Evolutionary conservation across 2,113 vertebrate species (phyloP), one percentile per base, ranked within the genome.

Genomic region (Phylloscopus trochiloides): DNA sequence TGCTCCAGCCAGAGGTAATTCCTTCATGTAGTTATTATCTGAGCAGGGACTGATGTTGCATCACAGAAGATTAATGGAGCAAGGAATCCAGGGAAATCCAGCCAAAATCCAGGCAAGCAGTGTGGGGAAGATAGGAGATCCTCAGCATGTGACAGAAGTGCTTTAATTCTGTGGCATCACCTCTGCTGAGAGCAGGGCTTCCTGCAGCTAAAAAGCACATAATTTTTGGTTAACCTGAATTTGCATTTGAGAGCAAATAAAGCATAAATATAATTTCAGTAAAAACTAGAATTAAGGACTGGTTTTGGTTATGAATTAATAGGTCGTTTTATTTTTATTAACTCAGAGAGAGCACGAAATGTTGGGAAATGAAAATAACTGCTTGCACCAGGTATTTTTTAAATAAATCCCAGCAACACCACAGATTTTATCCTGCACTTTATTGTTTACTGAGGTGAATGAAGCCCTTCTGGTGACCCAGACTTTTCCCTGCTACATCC

Each of bases 101-200:
- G 7, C 7, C 15, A 22, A 86, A 88, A 72, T 9, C 24, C 31
- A 82, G 31, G 14, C 6, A 3, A 51, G 42, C 20, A 16, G 74
- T 3, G 6, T 0, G 42, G 62, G 52, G 71, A 57, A 28, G 36
- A 52, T 36, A 29, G 1, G 0, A 73, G 22, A 24, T 63, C 43
- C 52, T 63, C 57, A 42, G 14, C 0, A 0, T 15, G 31, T 12
- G 7, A 26, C 10, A 0, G 6, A 25, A 12, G 6, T 36, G n/a
- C 43, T 79, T 92, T 22, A 48, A 14, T 1, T 79, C 14, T 11
- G 58, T 16, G n/a, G 80, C 38, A 55, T 75, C 54, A 4, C 48
- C 47, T 40, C 67, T 52, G 31, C 43, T 12, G 18, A 55, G 80
- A 73, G 63, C 62, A 42, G 34, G 40, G 11, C 40, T 73, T 55